phyloP scores from a whole-genome alignment of 2,113 vertebrate species.

The Periophthalmodon schlosseri region DNA sequence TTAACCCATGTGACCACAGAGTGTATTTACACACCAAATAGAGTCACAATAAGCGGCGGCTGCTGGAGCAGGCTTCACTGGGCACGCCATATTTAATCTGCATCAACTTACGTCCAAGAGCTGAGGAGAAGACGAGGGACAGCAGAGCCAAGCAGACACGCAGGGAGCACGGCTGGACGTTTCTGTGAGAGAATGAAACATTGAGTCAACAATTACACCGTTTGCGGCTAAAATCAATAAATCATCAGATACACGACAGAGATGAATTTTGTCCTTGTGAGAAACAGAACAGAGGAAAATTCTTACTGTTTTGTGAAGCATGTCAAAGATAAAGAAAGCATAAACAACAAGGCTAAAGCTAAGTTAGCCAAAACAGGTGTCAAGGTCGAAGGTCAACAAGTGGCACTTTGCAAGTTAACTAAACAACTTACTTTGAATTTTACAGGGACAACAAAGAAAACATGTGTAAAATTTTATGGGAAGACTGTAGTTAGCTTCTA shows the following conservation, averaged over 20 bases:
- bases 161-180: conserved; percentile 17
- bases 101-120: conserved; percentile 72
- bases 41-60: neutral
- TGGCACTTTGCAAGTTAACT: conserved; percentile 17
- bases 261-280: neutral
- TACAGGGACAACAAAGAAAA: neutral
- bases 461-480: neutral
- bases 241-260: neutral
- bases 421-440: neutral
- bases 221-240: neutral
- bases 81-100: neutral
- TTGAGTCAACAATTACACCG: conserved; percentile 17
- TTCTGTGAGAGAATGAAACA: conserved; percentile 51
- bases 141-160: conserved; percentile 53
- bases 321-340: neutral
- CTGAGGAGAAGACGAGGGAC: conserved; percentile 57
- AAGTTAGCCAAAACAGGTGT: neutral
- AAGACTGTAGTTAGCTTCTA: too few relatives aligned
- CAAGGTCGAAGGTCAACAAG: neutral
- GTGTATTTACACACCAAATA: conserved; percentile 32
- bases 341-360: neutral
- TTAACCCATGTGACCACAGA: conserved; percentile 10
- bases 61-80: neutral
- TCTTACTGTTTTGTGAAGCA: neutral
- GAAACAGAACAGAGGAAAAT: neutral